phyloP scores from a whole-genome alignment of 1,140 invertebrate genomes.

The Brachionus angularis region DNA sequence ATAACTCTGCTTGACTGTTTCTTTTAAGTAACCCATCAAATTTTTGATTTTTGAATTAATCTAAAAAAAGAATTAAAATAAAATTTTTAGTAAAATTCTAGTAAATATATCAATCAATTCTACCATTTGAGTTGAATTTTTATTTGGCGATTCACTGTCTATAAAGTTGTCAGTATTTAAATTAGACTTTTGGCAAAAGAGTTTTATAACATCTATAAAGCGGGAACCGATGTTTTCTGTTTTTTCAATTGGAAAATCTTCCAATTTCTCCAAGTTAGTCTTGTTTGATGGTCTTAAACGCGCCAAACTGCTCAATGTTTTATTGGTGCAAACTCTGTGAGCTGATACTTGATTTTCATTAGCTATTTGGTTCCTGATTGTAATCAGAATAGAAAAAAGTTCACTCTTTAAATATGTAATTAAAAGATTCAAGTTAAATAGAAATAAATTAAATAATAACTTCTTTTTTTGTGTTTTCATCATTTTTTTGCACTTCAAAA shows the following conservation, averaged over 20 bases:
- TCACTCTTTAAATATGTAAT: neutral
- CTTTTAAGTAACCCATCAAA: neutral
- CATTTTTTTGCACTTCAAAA: neutral
- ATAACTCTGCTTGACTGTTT: neutral
- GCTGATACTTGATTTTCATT: neutral
- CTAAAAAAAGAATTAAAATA: too few relatives aligned
- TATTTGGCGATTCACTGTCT: too few relatives aligned
- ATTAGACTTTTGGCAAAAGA: neutral
- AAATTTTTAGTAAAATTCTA: too few relatives aligned
- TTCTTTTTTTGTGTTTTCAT: neutral
- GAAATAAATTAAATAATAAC: neutral
- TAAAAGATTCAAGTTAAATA: too few relatives aligned
- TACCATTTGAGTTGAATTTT: too few relatives aligned
- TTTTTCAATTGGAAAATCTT: neutral
- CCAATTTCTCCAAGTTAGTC: neutral
- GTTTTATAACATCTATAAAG: neutral
- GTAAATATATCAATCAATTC: too few relatives aligned
- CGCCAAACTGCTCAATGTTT: neutral
- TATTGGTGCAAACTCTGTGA: neutral
- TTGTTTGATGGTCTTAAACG: neutral
- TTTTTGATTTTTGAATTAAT: neutral
- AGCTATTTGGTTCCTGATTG: neutral
- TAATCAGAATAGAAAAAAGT: neutral
- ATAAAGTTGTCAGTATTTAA: neutral
- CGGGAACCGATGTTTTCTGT: neutral